phyloP scores from a whole-genome alignment of 2,888 invertebrate genomes.

The Phortica magna region DNA sequence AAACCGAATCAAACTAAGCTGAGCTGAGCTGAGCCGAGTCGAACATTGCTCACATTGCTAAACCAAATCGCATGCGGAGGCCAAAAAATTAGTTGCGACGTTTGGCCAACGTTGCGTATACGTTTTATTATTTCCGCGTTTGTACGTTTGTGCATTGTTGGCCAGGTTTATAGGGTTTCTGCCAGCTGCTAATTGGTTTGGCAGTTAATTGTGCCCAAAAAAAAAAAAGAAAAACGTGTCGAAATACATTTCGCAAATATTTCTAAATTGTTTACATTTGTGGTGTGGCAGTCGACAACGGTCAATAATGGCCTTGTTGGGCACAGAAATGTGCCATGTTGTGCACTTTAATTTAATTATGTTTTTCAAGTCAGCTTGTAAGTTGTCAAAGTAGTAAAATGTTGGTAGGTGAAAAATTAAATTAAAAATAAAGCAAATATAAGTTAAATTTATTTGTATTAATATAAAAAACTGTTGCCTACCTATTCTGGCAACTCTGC shows the following conservation, averaged over 20 bases:
- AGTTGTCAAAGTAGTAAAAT: no score
- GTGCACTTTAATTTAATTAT: not conserved
- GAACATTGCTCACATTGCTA: no score
- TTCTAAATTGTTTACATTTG: not conserved
- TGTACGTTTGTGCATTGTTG: not conserved
- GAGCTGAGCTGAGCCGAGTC: no score
- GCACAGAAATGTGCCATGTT: not conserved
- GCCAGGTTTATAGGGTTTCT: not conserved
- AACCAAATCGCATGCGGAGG: no score
- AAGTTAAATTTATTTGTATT: no score
- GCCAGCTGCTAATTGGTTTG: conserved; percentile 6
- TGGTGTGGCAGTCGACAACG: not conserved
- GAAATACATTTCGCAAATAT: conserved; percentile 5
- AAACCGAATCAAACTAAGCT: not conserved
- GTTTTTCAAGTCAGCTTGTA: not conserved
- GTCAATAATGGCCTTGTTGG: not conserved
- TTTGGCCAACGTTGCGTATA: not conserved
- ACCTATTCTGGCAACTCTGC: no score
- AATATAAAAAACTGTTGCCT: no score
- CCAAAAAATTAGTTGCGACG: not conserved
- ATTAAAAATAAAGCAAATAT: no score
- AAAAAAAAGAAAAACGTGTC: conserved; percentile 5
- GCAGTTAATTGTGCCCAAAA: conserved; percentile 1
- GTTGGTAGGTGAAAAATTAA: no score
- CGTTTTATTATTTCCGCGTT: not conserved